Percentiles rank a stretch among this genome's conserved stretches.
Evolutionary conservation across 2,888 invertebrate genomes (phyloP).

Genomic region (Hirtodrosophila duncani): DNA sequence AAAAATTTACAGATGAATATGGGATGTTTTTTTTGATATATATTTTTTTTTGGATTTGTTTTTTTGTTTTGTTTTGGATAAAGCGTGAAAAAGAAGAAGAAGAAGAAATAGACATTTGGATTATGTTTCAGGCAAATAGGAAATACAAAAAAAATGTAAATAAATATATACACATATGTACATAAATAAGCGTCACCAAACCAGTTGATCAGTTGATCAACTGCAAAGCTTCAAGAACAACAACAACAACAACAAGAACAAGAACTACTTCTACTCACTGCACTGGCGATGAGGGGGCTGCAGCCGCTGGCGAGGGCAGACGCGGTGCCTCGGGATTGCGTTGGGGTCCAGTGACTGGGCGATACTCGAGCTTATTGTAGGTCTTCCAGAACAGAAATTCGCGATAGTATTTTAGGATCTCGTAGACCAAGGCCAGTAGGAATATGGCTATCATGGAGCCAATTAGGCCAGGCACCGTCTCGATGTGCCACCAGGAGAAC

Average conservation of each 20-base stretch:
- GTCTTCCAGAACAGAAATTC: conserved; percentile 93
- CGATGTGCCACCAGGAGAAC: conserved; percentile 89
- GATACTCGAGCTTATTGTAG: conserved; percentile 90
- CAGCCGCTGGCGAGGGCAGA: conserved; percentile 81
- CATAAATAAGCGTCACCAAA: too few relatives aligned
- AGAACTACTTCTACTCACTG: conserved; percentile 82
- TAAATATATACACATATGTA: too few relatives aligned
- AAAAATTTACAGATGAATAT: too few relatives aligned
- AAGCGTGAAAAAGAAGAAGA: too few relatives aligned
- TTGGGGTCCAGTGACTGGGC: conserved; percentile 88
- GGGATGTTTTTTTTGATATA: too few relatives aligned
- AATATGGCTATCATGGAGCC: conserved; percentile 95
- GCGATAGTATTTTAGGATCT: conserved; percentile 87
- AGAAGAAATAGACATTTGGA: too few relatives aligned
- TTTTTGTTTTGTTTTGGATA: too few relatives aligned
- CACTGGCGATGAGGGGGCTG: conserved; percentile 81
- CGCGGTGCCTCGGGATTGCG: conserved; percentile 77
- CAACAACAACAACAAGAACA: conserved; percentile 42
- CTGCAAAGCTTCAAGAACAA: too few relatives aligned
- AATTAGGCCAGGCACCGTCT: conserved; percentile 86
- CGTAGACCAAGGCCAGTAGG: conserved; percentile 94
- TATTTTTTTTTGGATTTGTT: too few relatives aligned
- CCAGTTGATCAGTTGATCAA: too few relatives aligned
- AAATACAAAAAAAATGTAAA: too few relatives aligned
- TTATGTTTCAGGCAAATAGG: too few relatives aligned